These are phyloP conservation scores for Drosophila ficusphila DNA, from an alignment of 1,140 invertebrate species.

Conservation along the genomic window DNA sequence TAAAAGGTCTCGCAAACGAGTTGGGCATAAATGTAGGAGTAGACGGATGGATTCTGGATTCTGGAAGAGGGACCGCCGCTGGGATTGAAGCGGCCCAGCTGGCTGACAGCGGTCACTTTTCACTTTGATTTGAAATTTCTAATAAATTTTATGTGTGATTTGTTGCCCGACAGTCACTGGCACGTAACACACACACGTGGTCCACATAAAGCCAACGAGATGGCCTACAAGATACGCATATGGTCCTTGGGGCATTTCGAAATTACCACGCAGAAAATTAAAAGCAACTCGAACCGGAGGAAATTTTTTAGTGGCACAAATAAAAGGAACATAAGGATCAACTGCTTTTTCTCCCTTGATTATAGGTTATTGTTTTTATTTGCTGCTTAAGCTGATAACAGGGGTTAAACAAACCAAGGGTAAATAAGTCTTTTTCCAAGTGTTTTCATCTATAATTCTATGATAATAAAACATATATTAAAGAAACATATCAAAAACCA, in stretches of 20 bases:
- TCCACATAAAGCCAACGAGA: conserved; percentile 65
- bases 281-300: neutral
- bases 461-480: too few species aligned
- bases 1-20: conserved; percentile 57
- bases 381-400: too few species aligned
- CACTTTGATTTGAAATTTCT: conserved; percentile 80
- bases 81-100: conserved; percentile 12
- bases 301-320: neutral
- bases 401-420: too few species aligned
- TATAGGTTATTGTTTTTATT: too few species aligned
- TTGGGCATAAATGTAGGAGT: conserved; percentile 50
- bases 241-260: conserved; percentile 26
- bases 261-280: conserved; percentile 28
- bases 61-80: neutral
- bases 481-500: neutral
- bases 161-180: conserved; percentile 43
- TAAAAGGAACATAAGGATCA: neutral
- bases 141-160: conserved; percentile 81
- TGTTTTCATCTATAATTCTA: too few species aligned
- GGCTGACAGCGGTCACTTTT: conserved; percentile 75
- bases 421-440: too few species aligned
- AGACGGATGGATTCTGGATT: conserved; percentile 41
- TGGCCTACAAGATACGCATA: conserved; percentile 60
- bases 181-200: conserved; percentile 51
- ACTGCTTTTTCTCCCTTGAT: too few species aligned